Evolutionary conservation across 2,888 invertebrate genomes (phyloP), one percentile per base, ranked within the genome.

Genomic region (Protophormia terraenovae): DNA sequence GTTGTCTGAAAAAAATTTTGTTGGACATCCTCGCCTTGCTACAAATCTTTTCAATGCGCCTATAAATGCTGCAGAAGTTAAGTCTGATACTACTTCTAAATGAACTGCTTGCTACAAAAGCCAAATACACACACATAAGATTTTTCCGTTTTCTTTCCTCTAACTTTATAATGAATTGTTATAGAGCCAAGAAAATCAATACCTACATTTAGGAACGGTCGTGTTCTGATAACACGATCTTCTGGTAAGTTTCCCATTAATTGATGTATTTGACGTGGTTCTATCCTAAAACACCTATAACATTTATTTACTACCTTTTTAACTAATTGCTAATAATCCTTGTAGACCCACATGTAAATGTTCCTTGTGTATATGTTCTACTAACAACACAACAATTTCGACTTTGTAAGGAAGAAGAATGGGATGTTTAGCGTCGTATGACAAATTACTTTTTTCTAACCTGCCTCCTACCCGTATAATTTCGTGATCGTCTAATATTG

Each of bases 1-100:
- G 45, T 76, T 82, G 29, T 82, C 76, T 5, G 76, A 82, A 71
- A 62, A 82, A 10, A 81, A 60, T 66, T 73, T 80, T 3, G 12
- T 22, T 5, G 71, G 71, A 72, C 72, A 58, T 7, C 72, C 45
- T 45, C 73, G 22, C 10, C 73, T 60, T 2, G 60, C 41, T 35
- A 82, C 45, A 66, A 76, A 83, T 47, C 67, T 75, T 60, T 75
- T 82, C 12, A 71, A 67, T 16, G 53, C 38, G 24, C 69, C 67
- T 32, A n/a, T n/a, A n/a, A n/a, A n/a, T n/a, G n/a, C n/a, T n/a
- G n/a, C n/a, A n/a, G n/a, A n/a, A n/a, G n/a, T n/a, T n/a, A 55
- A 67, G 41, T 45, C 7, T 32, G 32, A 32, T 6, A 32, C 32
- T 32, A 32, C 32, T 32, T 32, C 32, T 32, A 32, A 32, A 32